Percentiles rank a stretch among this genome's conserved stretches.
Conservation (phyloP, 2,888 invertebrate species). For the Oscheius myriophilus region DNA sequence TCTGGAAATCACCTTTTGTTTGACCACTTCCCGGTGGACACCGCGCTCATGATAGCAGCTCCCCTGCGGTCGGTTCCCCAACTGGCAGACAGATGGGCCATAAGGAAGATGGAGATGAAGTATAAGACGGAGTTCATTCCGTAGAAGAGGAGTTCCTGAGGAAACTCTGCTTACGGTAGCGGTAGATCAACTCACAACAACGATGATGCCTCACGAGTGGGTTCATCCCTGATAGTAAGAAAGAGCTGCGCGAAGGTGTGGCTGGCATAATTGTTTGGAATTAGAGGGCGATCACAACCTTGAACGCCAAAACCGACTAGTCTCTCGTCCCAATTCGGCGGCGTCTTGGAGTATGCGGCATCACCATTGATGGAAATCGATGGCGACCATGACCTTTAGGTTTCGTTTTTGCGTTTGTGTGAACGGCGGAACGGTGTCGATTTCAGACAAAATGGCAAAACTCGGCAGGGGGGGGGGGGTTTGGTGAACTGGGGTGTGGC, state of each 20-base stretch:
- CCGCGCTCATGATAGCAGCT: conserved; percentile 68
- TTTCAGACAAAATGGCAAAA: no score
- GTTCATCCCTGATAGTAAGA: conserved; percentile 64
- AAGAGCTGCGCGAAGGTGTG: no score
- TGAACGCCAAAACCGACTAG: conserved; percentile 29
- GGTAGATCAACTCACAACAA: conserved; percentile 51
- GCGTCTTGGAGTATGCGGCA: conserved; percentile 11
- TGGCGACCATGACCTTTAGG: neutral
- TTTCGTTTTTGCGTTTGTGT: no score
- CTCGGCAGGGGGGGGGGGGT: no score
- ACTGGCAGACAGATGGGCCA: conserved; percentile 68
- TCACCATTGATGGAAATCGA: conserved; percentile 23
- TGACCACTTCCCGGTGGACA: conserved; percentile 33
- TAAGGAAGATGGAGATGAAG: conserved; percentile 69
- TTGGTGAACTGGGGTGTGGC: no score
- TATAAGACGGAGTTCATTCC: conserved; percentile 68
- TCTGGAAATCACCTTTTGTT: conserved; percentile 64
- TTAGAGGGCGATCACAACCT: conserved; percentile 28
- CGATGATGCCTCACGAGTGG: conserved; percentile 67
- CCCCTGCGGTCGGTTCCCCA: conserved; percentile 68
- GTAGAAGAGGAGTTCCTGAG: conserved; percentile 68
- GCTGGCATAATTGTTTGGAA: conserved; percentile 8
- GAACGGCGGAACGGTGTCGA: no score
- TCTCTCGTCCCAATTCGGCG: conserved; percentile 29
- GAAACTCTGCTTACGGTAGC: neutral